These are phyloP conservation scores for Patagioenas fasciata DNA, from an alignment of 2,113 vertebrate genomes.

Conservation along the genomic window DNA sequence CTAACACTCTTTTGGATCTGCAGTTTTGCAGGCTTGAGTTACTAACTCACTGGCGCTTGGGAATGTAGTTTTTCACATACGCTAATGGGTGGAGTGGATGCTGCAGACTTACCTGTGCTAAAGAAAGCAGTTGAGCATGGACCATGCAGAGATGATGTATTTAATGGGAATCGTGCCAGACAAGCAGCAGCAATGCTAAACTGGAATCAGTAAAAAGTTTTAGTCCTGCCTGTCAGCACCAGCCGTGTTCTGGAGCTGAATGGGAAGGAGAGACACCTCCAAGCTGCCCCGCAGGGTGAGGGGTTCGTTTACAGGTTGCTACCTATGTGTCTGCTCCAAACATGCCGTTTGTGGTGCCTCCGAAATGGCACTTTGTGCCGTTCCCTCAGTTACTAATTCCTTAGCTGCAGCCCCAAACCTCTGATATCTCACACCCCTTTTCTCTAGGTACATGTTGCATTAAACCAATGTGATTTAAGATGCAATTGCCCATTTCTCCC, in stretches of 20 bases:
- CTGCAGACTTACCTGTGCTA: background rate
- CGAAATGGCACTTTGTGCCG: background rate
- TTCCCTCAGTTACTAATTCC: background rate
- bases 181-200: background rate
- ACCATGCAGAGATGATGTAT: accelerated
- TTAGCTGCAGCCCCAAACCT: background rate
- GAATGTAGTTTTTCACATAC: background rate
- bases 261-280: background rate
- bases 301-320: background rate
- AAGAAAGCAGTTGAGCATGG: accelerated
- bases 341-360: accelerated
- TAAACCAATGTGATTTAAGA: background rate
- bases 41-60: background rate
- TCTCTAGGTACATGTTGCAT: background rate
- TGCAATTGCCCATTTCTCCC: background rate
- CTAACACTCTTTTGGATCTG: background rate
- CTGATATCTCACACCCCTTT: background rate
- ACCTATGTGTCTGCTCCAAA: background rate
- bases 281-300: background rate
- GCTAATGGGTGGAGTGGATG: background rate
- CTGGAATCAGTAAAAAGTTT: background rate
- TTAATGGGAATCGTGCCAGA: background rate
- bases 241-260: background rate
- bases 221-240: background rate
- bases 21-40: background rate